Evolutionary conservation across 2,113 vertebrate species (phyloP).

Genomic region (Buteo buteo): DNA sequence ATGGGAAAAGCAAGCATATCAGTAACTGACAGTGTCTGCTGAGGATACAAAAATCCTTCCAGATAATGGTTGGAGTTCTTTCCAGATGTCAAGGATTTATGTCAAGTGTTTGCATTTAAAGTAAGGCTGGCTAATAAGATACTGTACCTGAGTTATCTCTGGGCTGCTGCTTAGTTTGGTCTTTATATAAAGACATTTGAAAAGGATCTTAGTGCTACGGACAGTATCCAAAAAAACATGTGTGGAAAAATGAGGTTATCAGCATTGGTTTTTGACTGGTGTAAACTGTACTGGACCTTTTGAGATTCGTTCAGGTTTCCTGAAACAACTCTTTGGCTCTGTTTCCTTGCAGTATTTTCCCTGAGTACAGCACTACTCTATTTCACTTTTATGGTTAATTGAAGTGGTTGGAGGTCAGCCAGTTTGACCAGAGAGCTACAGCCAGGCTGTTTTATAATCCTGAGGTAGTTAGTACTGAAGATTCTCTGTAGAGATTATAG

Average conservation of each 20-base stretch:
- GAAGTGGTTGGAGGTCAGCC: neutral
- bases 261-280: neutral
- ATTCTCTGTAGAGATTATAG: neutral
- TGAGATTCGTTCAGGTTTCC: neutral
- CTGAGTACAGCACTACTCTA: neutral
- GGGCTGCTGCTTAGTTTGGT: neutral
- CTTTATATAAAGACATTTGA: neutral
- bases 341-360: neutral
- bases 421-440: neutral
- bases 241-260: neutral
- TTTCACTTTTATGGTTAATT: neutral
- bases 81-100: neutral
- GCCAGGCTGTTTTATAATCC: neutral
- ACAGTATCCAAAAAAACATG: neutral
- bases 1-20: fast-evolving
- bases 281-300: neutral
- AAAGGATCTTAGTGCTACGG: neutral
- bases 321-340: neutral
- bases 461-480: neutral
- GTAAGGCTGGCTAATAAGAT: neutral
- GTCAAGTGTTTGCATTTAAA: neutral
- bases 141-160: neutral
- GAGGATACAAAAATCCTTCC: neutral
- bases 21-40: neutral
- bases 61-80: neutral